Evolutionary conservation across 2,113 vertebrate genomes (phyloP), one percentile per base, ranked within the genome.

Genomic region (Phoxinus phoxinus): DNA sequence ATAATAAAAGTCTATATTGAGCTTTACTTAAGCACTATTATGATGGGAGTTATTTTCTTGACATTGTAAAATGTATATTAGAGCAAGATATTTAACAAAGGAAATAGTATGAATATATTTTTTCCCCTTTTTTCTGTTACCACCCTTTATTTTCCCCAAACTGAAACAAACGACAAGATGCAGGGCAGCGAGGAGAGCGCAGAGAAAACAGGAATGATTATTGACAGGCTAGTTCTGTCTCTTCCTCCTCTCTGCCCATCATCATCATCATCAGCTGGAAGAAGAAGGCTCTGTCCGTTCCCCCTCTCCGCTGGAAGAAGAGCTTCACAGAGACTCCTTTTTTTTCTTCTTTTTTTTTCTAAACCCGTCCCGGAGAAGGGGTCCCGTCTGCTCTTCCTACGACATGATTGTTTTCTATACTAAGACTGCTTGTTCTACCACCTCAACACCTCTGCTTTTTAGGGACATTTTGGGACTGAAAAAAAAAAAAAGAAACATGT

Each of bases 1-100:
- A 99, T 97, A 97, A 97, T 96, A 95, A 96, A 95, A 95, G 94
- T 96, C 93, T 96, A 96, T 97, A 97, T 97, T 97, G 95, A 97
- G 96, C 94, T 96, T 96, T 95, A 96, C 96, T 95, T 96, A 94
- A 97, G 95, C 94, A 96, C 94, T 96, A 95, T 95, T 96, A 96
- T 95, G 95, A 96, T 94, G 94, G 96, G 94, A 96, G 94, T 97
- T 97, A 95, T 97, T 97, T 97, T 97, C 95, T 97, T 96, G 96
- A 96, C 94, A 95, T 97, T 95, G 92, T 95, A 95, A 95, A 95
- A 89, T 93, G 94, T 95, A 94, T 94, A 95, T 90, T 93, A 76
- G 87, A 92, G 94, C 89, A 93, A 88, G 93, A 90, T 91, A 94
- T 94, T 93, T 92, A 92, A 92, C 90, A 94, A 46, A 86, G 35